Evolutionary conservation across 2,113 vertebrate species (phyloP).

Genomic region (Actinemys pallida): DNA sequence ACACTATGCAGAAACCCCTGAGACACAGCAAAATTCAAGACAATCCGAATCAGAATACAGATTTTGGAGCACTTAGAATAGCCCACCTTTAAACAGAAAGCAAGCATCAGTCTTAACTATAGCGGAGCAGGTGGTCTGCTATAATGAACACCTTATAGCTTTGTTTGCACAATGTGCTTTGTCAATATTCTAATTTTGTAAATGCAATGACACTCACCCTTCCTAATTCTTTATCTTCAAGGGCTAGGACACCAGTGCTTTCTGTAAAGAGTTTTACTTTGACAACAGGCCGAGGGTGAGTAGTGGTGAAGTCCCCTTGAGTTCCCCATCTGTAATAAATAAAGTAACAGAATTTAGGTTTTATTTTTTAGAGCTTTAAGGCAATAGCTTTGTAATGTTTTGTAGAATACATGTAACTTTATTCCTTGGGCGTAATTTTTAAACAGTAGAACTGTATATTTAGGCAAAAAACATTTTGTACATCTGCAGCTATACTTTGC

Average conservation of each 20-base stretch:
- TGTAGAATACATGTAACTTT: background rate
- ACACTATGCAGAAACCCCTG: background rate
- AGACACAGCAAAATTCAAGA: background rate
- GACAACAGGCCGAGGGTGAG: constrained; percentile 92
- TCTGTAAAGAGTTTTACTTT: constrained; percentile 99
- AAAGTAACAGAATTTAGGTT: constrained; percentile 37
- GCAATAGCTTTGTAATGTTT: background rate
- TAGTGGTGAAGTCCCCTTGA: constrained; percentile 97
- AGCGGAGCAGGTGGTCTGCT: too few species aligned
- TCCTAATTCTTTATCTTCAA: constrained; percentile 98
- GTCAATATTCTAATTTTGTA: background rate
- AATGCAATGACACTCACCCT: constrained; percentile 82
- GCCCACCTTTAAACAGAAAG: background rate
- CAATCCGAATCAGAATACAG: background rate
- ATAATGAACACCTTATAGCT: background rate
- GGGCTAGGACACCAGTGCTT: constrained; percentile 93
- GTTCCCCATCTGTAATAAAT: constrained; percentile 94
- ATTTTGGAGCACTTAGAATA: background rate
- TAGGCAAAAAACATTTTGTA: background rate
- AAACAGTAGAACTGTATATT: background rate
- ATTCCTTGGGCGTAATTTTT: background rate
- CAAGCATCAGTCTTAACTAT: background rate
- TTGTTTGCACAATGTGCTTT: background rate
- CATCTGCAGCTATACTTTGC: background rate
- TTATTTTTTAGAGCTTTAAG: background rate